Conservation (phyloP, 2,888 invertebrate genomes). For the Folsomia candida region DNA sequence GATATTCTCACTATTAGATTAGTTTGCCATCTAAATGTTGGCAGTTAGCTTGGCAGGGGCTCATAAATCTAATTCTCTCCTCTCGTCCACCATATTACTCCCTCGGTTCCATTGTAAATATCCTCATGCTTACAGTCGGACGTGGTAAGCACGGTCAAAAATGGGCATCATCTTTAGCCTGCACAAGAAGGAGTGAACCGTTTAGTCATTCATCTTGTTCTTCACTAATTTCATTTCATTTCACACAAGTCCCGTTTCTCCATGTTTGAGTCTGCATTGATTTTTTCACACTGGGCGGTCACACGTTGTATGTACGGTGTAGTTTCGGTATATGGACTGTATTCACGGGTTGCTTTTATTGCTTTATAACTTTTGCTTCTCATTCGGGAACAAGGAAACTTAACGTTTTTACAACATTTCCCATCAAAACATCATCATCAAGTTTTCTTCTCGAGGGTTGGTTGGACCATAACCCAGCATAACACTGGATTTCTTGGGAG, state of each 20-base stretch:
- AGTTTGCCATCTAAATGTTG: slow-evolving; percentile 5
- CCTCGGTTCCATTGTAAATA: no score
- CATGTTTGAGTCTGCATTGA: not conserved
- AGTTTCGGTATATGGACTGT: no score
- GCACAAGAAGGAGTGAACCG: no score
- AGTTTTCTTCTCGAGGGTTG: no score
- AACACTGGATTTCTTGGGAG: slow-evolving; percentile 12
- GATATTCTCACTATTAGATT: not conserved
- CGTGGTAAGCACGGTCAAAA: no score
- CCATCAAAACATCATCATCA: slow-evolving; percentile 51
- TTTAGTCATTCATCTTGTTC: not conserved
- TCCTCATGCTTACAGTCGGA: no score
- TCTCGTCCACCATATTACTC: not conserved
- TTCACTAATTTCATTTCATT: no score
- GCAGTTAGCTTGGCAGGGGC: slow-evolving; percentile 18
- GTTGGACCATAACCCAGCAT: slow-evolving; percentile 4
- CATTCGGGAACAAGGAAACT: slow-evolving; percentile 48
- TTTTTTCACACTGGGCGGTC: slow-evolving; percentile 50
- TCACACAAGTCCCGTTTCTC: not conserved
- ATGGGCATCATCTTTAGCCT: no score
- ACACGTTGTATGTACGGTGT: no score
- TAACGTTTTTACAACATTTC: slow-evolving; percentile 51
- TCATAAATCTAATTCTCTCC: slow-evolving; percentile 40
- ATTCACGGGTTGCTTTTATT: slow-evolving; percentile 51
- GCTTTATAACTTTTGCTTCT: slow-evolving; percentile 48